Conservation (phyloP, 2,888 invertebrate species). For the Masnerella sp. region DNA sequence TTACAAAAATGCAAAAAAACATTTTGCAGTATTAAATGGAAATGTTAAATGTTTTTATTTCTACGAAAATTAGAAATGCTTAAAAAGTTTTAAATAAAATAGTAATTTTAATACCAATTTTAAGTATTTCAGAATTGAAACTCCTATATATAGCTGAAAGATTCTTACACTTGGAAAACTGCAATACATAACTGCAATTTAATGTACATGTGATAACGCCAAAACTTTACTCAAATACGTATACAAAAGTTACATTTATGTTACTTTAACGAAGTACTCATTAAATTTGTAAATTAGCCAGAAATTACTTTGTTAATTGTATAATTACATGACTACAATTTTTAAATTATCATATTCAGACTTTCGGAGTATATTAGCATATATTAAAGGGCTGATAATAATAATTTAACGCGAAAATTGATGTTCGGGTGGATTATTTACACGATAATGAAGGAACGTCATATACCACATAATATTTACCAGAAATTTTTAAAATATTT, state of each 20-base stretch:
- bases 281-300: constrained; percentile 32
- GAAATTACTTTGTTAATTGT: constrained; percentile 35
- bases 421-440: neutral
- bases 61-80: too few relatives aligned
- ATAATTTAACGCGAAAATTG: neutral
- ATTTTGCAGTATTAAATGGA: too few relatives aligned
- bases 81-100: too few relatives aligned
- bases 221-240: constrained; percentile 21
- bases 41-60: too few relatives aligned
- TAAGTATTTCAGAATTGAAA: constrained; percentile 7
- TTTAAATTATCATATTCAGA: constrained; percentile 30
- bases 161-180: constrained; percentile 19
- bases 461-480: too few relatives aligned
- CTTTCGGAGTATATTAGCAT: constrained; percentile 6
- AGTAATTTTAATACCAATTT: too few relatives aligned
- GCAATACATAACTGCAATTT: constrained; percentile 27
- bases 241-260: constrained; percentile 43
- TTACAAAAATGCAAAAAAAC: too few relatives aligned
- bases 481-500: too few relatives aligned
- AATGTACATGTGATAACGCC: constrained; percentile 37
- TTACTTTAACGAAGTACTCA: constrained; percentile 41
- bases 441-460: too few relatives aligned
- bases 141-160: constrained; percentile 25
- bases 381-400: too few relatives aligned
- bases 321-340: constrained; percentile 27